Base-by-base conservation (phyloP, 2,113 vertebrate species). In the Nothobranchius kuhntae region DNA sequence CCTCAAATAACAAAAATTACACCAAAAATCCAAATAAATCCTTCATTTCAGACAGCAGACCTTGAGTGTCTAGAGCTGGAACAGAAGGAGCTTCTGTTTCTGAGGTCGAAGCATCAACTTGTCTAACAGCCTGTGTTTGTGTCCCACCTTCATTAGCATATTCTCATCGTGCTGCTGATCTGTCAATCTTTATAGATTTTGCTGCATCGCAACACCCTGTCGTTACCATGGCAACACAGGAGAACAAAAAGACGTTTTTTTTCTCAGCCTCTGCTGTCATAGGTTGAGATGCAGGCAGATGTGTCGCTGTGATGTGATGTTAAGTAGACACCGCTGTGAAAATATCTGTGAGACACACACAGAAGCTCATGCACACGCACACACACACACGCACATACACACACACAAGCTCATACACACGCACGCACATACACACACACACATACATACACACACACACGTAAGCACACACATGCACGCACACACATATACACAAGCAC, bases 171-270 rank as follows among this genome's bases (percentile, higher is more conserved):
- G 0, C 45, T 71, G 30, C 42, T 30, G 14, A 52, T 72, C 63
- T 35, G 14, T 65, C 47, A 30, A 9, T 70, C 72, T 76, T 61
- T 71, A 21, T 26, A 63, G 60, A 66, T 56, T 74, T 76, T 77
- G 78, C 82, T 86, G 82, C 86, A 87, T 87, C 68, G 77, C 73
- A 71, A 83, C 58, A 61, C 78, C 74, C 68, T 26, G 57, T 35
- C 50, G 53, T 87, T 72, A 24, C 86, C 76, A 79, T 77, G 69
- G 78, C 76, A 86, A 88, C 86, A 54, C 60, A 4, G 24, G 12
- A 53, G 65, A 42, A 63, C 46, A 58, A 64, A 59, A 62, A 57
- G 26, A 2, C 53, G 36, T 24, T 35, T 74, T 60, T 55, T 55
- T 63, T 42, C 14, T 7, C 14, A 52, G 64, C 48, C 66, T 76